These are phyloP conservation scores for Leucosticte australis DNA, from an alignment of 2,113 vertebrate species.

Conservation along the genomic window DNA sequence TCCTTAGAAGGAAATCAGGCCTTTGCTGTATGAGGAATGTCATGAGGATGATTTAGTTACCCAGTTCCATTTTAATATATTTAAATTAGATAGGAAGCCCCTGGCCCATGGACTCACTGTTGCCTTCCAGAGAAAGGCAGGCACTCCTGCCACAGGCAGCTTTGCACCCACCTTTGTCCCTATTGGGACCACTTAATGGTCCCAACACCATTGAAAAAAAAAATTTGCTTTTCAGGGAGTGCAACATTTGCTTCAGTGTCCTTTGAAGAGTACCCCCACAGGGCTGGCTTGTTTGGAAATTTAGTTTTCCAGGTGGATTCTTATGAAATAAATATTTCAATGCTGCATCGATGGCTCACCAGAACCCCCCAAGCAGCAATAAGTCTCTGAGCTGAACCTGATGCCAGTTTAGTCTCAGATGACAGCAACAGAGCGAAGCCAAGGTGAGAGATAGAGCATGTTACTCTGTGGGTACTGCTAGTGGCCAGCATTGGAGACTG, in stretches of 20 bases:
- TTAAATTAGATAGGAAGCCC: not conserved
- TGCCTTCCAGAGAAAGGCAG: not conserved
- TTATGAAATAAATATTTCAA: not conserved
- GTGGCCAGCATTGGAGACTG: not conserved
- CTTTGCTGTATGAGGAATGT: not conserved
- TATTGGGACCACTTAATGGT: not conserved
- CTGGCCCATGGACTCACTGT: not conserved
- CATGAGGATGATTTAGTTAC: not conserved
- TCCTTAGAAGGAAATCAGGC: not conserved
- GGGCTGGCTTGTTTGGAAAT: not conserved
- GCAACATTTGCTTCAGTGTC: not conserved
- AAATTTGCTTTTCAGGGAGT: not conserved
- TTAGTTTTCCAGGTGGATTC: not conserved
- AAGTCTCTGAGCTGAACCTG: not conserved
- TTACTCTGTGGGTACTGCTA: accelerated
- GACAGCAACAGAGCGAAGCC: not conserved
- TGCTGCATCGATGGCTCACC: not conserved
- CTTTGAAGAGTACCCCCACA: not conserved
- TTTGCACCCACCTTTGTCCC: not conserved
- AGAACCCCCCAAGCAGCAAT: not conserved
- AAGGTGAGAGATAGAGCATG: not conserved
- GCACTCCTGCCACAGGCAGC: not conserved
- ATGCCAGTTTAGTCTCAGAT: not conserved
- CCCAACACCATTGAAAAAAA: not conserved
- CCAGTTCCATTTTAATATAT: not conserved